phyloP scores from a whole-genome alignment of 2,797 vertebrate species.

The Poeciliopsis paucimaculata region DNA sequence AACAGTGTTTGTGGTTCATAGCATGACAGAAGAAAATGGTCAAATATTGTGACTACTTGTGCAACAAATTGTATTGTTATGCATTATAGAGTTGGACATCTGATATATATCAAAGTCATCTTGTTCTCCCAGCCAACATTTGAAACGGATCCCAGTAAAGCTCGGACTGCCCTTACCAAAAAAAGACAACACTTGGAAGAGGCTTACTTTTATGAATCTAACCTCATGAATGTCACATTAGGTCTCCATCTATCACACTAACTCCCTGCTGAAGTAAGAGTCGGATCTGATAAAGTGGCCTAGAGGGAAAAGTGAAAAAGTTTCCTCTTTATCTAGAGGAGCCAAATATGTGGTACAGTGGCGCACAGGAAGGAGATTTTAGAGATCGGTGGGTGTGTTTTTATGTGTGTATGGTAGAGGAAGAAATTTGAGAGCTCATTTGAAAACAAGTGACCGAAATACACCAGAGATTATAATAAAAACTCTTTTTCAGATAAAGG shows the following conservation, averaged over 20 bases:
- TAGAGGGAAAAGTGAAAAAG: constrained; percentile 2
- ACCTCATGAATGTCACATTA: constrained; percentile 56
- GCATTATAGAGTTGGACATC: background rate
- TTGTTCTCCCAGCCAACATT: background rate
- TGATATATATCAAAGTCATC: background rate
- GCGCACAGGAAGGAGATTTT: constrained; percentile 53
- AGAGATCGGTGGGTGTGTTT: constrained; percentile 5
- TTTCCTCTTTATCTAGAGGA: background rate
- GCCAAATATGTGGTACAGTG: constrained; percentile 8
- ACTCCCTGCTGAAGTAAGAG: constrained; percentile 14
- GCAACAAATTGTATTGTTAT: background rate
- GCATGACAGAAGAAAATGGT: background rate
- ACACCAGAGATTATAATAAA: constrained; percentile 24
- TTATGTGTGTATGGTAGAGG: background rate
- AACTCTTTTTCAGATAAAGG: background rate
- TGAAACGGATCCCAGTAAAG: background rate
- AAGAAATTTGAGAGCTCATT: background rate
- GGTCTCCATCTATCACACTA: constrained; percentile 40
- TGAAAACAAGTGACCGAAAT: constrained; percentile 40
- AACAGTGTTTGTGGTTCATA: background rate
- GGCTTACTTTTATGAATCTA: constrained; percentile 29
- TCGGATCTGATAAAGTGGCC: constrained; percentile 4
- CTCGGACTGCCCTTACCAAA: constrained; percentile 35
- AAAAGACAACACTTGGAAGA: constrained; percentile 50
- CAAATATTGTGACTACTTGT: background rate